Evolutionary conservation across 2,888 invertebrate genomes (phyloP), one percentile per base, ranked within the genome.

Genomic region (Lycaena phlaeas): DNA sequence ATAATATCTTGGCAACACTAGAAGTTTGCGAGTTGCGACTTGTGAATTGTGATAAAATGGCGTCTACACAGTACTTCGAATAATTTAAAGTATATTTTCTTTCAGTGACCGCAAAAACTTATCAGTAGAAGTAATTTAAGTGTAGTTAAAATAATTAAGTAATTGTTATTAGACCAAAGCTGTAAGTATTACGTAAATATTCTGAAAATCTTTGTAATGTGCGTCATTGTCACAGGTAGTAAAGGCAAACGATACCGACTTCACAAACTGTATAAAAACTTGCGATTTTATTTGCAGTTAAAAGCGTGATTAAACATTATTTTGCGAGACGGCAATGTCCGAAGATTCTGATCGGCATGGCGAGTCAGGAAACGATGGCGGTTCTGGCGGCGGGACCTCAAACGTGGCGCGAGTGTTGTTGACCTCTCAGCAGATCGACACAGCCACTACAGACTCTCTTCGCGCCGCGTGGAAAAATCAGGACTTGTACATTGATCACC

Each of bases 401-500:
- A 87, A 54, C 61, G 56, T 67, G 59, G 81, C 86, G 56, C 87
- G 89, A 54, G 85, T 90, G 66, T 78, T 87, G 60, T 78, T 91
- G 69, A 86, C 87, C 58, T 87, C 90, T 49, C 86, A 87, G 56
- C 90, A 91, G 64, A 74, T 90, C 65, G 87, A 89, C 62, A 82
- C 82, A 60, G 82, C 89, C 53, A 86, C 87, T 54, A 85, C 86
- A 62, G 88, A 89, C 55, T 89, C 91, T 59, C 87, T 91, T 69
- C 86, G 87, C 58, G 84, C 87, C 70, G 88, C 89, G 64, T 92
- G 92, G 92, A 87, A 86, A 73, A 87, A 87, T 72, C 92, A 92
- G 87, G 92, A 92, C 79, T 87, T 86, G 67, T 92, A 91, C 86
- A 87, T 92, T 79, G 89, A 90, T 70, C 86, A 87, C 64, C 87